Evolutionary conservation across 2,888 invertebrate species (phyloP), one percentile per base, ranked within the genome.

Genomic region (Seira musarum): DNA sequence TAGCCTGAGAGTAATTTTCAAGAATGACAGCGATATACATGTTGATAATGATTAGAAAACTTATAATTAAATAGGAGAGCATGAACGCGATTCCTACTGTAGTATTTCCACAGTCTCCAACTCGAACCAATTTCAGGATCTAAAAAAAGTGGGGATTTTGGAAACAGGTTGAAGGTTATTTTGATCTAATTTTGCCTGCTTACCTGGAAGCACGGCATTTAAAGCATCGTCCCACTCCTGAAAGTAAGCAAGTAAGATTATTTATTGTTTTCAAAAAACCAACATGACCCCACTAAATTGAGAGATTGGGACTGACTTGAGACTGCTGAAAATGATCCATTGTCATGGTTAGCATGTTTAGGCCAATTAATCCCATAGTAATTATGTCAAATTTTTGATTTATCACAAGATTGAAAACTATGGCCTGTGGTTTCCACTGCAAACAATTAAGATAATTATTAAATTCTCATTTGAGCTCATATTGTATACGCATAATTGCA

Each of bases 21-120:
- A 99, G 93, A 90, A 99, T 99, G 90, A 99, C 98, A 89, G 98
- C 98, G 91, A 99, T 99, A 93, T 98, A 98, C 98, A 99, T 98
- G 93, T 99, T 99, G 91, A 98, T 98, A 88, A 98, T 97, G 90
- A 99, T 98, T 88, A 99, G 93, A 91, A 98, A 99, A 89, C 96
- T 97, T 90, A 99, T 97, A 89, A 99, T 96, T 89, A 99, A 93
- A 90, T 99, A 99, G 89, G 96, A 95, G 87, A 98, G 93, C 88
- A 99, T 92, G 91, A 95, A 99, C 85, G 96, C 94, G 89, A 98
- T 97, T 88, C 97, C 99, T 88, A 97, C 95, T 85, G 95, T 95
- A 87, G 96, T 94, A 86, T 94, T 95, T 87, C 97, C 97, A 90
- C 98, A 99, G 90, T 97, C 94, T 87, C 96, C 96, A 79, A 95